Base-by-base conservation (phyloP, 2,113 vertebrate genomes). In the Hippocampus mohnikei region DNA sequence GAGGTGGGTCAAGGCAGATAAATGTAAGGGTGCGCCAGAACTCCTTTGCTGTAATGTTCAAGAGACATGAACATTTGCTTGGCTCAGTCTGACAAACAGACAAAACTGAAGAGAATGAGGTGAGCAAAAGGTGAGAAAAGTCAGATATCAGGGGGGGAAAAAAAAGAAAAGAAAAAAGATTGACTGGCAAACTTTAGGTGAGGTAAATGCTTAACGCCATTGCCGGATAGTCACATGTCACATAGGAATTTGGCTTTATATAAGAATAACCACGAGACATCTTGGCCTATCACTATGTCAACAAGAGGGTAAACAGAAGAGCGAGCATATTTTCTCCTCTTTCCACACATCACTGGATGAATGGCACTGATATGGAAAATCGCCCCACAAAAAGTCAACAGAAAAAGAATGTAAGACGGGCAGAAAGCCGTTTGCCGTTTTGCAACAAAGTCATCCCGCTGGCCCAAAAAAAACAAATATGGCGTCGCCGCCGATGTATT, bases 271-370 rank as follows among this genome's bases (percentile, higher is more conserved):
- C 81, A 84, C 89, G 85, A 85, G 85, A 87, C 79, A 72, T 88
- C 76, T 89, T 82, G 82, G 40, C 87, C 77, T 88, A 91, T 91
- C 88, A 8, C 91, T 92, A 91, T 94, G 95, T 93, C 94, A 95
- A 95, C 75, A 89, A 52, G 72, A 20, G 67, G 63, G 83, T 77
- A 88, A 92, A 85, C 81, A 93, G 87, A 67, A 80, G 90, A 84
- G 80, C 83, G 76, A 72, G 80, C 46, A 69, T 91, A 81, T 88
- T 85, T 90, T 90, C 90, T 46, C 78, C 85, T 91, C 78, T 92
- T 87, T 91, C 89, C 89, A 90, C 79, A 91, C 86, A 84, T 84
- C 67, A 71, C 74, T 68, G 69, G 7, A 81, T 73, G 89, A 93
- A 86, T 85, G 77, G 86, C 72, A 77, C 81, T 79, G 91, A 92